These are phyloP conservation scores for Diadema setosum DNA, from an alignment of 35 echinoderm and acorn worm species.

Conservation along the genomic window DNA sequence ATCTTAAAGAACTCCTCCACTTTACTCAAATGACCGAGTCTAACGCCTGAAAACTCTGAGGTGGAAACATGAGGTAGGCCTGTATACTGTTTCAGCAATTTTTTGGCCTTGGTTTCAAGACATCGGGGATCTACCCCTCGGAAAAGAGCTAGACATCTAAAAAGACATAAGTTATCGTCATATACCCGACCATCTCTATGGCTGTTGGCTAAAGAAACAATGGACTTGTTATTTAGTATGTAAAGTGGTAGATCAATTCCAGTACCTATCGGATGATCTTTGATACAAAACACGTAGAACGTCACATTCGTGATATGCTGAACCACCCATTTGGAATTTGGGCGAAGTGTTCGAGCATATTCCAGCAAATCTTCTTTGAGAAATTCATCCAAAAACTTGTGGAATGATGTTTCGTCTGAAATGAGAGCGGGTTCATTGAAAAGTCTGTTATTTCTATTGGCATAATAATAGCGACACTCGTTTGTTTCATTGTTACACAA, in stretches of 20 bases:
- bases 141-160: constrained; percentile 1
- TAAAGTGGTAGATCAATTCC: not conserved
- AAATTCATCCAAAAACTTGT: not conserved
- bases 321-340: not conserved
- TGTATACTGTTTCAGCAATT: not conserved
- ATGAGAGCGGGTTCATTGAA: not conserved
- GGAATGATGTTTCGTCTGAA: not conserved
- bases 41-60: not conserved
- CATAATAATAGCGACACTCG: not conserved
- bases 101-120: not conserved
- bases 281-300: not conserved
- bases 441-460: not conserved
- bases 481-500: not conserved
- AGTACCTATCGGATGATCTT: not conserved
- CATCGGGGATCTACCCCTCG: not conserved
- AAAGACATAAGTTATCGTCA: constrained; percentile 25
- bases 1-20: not conserved
- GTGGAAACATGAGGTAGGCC: not conserved
- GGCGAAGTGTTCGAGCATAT: not conserved
- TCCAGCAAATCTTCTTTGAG: not conserved
- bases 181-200: not conserved
- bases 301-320: not conserved
- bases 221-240: not conserved
- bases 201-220: not conserved
- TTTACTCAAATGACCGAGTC: not conserved